These are phyloP conservation scores for Phenganax subtilis DNA, from an alignment of 92 coral and sea anemone genomes.

Conservation along the genomic window DNA sequence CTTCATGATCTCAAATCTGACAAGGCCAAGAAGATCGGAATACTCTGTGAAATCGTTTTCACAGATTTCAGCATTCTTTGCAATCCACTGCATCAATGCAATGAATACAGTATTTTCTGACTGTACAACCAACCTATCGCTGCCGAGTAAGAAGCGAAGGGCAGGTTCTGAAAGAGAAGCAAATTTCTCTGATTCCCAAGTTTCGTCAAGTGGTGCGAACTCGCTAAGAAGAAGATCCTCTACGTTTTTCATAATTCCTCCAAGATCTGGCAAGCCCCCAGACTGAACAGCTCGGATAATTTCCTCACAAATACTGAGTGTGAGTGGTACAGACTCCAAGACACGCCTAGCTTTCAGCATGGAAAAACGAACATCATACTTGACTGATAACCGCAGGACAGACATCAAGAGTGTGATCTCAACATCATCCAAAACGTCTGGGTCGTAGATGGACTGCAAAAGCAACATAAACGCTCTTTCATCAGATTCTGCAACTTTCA, in stretches of 20 bases:
- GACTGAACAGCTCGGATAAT: neutral
- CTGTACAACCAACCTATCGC: constrained; percentile 60
- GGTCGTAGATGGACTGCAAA: constrained; percentile 12
- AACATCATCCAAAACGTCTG: neutral
- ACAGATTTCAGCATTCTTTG: constrained; percentile 37
- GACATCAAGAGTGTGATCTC: neutral
- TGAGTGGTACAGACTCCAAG: neutral
- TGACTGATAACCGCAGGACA: neutral
- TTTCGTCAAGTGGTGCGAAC: constrained; percentile 80
- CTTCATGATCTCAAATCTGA: constrained; percentile 73
- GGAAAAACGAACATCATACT: neutral
- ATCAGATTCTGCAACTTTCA: constrained; percentile 7
- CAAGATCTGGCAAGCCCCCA: constrained; percentile 11
- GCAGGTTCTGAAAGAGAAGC: constrained; percentile 8
- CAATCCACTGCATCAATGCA: constrained; percentile 71
- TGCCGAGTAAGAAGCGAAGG: constrained; percentile 15
- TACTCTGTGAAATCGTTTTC: neutral
- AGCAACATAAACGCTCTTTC: constrained; percentile 4
- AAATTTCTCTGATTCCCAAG: constrained; percentile 76
- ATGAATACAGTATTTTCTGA: constrained; percentile 91
- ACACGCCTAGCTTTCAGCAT: neutral
- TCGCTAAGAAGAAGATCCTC: constrained; percentile 56
- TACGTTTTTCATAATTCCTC: neutral
- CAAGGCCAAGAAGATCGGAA: constrained; percentile 60
- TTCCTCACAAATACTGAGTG: neutral